These are phyloP conservation scores for Chiridota heheva DNA, from an alignment of 35 echinoderm and acorn worm genomes.

Conservation along the genomic window DNA sequence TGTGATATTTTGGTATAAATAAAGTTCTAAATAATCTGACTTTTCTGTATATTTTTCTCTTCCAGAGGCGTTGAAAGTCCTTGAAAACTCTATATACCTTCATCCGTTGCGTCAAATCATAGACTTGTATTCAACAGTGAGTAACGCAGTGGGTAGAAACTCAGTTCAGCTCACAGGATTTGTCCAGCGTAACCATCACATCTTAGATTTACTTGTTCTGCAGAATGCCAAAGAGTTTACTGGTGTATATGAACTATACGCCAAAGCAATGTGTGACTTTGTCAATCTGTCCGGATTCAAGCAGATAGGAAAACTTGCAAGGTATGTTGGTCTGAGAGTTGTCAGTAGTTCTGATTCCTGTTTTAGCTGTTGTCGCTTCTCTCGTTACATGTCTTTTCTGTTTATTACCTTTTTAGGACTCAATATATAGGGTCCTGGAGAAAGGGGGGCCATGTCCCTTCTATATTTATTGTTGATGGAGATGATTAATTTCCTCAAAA, in stretches of 20 bases:
- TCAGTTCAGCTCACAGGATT: conserved; percentile 75
- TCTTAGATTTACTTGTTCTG: conserved; percentile 69
- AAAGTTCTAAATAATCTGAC: background rate
- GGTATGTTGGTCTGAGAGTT: conserved; percentile 26
- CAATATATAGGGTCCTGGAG: no score
- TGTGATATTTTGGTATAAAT: background rate
- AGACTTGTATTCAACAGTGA: conserved; percentile 43
- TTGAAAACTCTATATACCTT: conserved; percentile 77
- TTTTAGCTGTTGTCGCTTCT: no score
- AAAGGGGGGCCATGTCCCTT: no score
- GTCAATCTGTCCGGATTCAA: conserved; percentile 82
- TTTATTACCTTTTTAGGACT: no score
- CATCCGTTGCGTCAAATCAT: conserved; percentile 64
- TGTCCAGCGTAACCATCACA: conserved; percentile 62
- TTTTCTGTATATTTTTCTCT: background rate
- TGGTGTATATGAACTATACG: conserved; percentile 78
- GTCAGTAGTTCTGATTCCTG: no score
- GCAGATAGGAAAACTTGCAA: conserved; percentile 73
- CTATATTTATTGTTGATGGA: no score
- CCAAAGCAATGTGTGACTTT: conserved; percentile 80
- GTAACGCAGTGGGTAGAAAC: conserved; percentile 49
- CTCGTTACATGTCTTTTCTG: no score
- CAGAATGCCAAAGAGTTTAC: conserved; percentile 51
- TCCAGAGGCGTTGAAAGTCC: conserved; percentile 76
- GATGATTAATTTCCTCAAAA: no score